These are phyloP conservation scores for Salpingus planirostris DNA, from an alignment of 2,888 invertebrate genomes.

Conservation along the genomic window DNA sequence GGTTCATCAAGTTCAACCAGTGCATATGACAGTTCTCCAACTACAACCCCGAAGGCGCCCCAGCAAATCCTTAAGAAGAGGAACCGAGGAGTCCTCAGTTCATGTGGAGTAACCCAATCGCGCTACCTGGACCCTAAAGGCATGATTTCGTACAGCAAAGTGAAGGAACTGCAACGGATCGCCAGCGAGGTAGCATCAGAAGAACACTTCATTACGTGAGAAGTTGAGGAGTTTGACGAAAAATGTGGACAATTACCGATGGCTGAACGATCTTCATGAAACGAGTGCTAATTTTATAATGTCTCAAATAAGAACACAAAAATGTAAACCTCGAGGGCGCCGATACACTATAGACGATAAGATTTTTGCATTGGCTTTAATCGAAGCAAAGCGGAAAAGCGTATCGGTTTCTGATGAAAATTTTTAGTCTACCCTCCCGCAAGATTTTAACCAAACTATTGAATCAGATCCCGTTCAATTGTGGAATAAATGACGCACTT, in stretches of 20 bases:
- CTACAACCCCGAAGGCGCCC: no score
- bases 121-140: no score
- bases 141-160: no score
- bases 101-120: no score
- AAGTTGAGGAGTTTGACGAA: background rate
- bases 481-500: conserved; percentile 15
- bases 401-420: conserved; percentile 16
- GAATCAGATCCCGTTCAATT: conserved; percentile 11
- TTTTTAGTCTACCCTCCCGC: conserved; percentile 17
- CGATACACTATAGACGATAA: conserved; percentile 18
- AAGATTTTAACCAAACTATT: conserved; percentile 13
- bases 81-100: no score
- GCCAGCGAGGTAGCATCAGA: no score
- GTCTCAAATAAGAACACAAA: conserved; percentile 9
- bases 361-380: conserved; percentile 16
- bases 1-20: no score
- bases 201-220: no score
- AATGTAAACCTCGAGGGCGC: conserved; percentile 13
- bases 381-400: conserved; percentile 15
- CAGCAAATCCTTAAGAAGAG: no score
- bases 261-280: background rate
- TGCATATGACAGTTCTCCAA: no score
- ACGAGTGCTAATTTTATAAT: background rate
- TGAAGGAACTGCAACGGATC: no score
- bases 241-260: background rate